phyloP scores from a whole-genome alignment of 2,113 vertebrate genomes.

The Lynx canadensis region DNA sequence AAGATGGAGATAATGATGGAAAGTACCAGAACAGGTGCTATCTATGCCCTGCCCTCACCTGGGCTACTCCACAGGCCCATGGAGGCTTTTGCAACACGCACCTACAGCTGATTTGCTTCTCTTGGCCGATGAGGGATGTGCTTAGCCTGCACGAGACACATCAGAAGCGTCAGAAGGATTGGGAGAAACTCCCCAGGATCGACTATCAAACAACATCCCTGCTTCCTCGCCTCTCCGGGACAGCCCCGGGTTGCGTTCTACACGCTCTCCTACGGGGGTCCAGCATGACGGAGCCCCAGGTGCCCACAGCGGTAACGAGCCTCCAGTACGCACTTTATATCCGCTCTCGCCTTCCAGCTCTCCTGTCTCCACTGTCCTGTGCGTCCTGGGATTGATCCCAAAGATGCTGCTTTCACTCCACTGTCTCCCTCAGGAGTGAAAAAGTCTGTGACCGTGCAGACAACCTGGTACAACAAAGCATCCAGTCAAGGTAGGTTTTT shows the following conservation, averaged over 20 bases:
- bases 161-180: background rate
- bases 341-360: background rate
- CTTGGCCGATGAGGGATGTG: accelerated
- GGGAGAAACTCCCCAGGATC: background rate
- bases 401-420: background rate
- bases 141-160: background rate
- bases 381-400: background rate
- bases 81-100: accelerated
- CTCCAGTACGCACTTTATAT: background rate
- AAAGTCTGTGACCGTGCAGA: background rate
- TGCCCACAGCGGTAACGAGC: too few species aligned
- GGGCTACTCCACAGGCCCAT: background rate
- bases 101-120: background rate
- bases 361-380: accelerated
- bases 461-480: background rate
- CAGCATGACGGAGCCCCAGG: too few species aligned
- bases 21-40: too few species aligned
- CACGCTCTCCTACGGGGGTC: background rate
- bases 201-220: background rate
- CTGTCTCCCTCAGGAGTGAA: background rate
- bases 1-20: background rate
- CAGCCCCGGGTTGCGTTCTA: background rate
- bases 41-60: background rate
- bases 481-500: background rate
- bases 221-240: background rate